phyloP scores from a whole-genome alignment of 2,113 vertebrate species.

The Erinaceus europaeus region DNA sequence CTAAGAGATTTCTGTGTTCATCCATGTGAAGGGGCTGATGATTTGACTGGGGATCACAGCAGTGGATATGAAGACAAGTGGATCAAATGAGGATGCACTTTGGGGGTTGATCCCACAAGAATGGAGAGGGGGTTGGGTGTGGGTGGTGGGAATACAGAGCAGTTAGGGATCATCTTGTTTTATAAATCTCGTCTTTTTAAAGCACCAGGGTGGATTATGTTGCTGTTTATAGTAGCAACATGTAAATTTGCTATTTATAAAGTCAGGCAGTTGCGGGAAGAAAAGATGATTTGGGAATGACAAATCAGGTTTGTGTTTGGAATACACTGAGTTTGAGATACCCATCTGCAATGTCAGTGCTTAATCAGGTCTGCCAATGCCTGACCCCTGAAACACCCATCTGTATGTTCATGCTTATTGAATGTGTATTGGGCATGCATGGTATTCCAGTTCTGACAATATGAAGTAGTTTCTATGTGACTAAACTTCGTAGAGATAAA shows the following conservation, averaged over 20 bases:
- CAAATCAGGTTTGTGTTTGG: constrained; percentile 13
- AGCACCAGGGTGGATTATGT: neutral
- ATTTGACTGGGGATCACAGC: neutral
- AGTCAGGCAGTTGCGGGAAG: too few relatives aligned
- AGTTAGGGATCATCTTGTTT: neutral
- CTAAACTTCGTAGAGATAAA: neutral
- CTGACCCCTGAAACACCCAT: too few relatives aligned
- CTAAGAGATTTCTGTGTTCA: neutral
- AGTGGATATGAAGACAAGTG: neutral
- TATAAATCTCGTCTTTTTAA: neutral
- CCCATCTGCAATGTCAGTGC: too few relatives aligned
- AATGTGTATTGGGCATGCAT: neutral
- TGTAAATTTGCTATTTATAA: too few relatives aligned
- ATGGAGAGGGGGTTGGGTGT: neutral
- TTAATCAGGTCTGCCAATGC: too few relatives aligned
- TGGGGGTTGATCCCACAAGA: neutral
- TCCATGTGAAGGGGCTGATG: neutral
- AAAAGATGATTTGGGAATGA: too few relatives aligned
- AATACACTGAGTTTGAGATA: neutral
- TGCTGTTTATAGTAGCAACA: neutral
- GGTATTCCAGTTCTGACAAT: neutral
- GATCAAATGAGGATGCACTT: neutral
- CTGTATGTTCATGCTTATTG: neutral
- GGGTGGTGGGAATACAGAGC: neutral
- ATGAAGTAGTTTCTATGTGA: neutral